Evolutionary conservation across 2,888 invertebrate species (phyloP), one percentile per base, ranked within the genome.

Genomic region (Chrysomela aeneicollis): DNA sequence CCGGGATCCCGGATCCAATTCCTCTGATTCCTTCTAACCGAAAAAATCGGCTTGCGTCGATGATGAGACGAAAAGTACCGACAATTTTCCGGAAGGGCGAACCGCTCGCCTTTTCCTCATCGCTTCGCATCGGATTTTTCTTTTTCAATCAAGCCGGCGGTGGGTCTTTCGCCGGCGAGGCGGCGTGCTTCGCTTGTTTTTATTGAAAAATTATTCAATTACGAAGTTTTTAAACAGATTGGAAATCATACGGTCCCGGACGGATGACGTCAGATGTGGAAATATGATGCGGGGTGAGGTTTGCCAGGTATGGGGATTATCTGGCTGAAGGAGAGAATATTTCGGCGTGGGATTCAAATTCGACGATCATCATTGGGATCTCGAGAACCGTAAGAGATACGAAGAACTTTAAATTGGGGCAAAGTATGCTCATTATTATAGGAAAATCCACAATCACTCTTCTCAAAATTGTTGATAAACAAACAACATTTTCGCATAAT

Each of bases 201-300:
- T 82, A 81, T 82, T 81, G 81, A 81, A 82, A 81, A 82, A 82
- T 82, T 82, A 82, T 81, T 82, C 81, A 82, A 81, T 81, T 82
- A 81, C 80, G 80, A 81, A 81, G 80, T 81, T 81, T 81, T 80
- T 77, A 81, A 81, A 81, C 81, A 81, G 81, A 81, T 81, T 81
- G 81, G 78, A 81, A 81, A 81, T 81, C 80, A 79, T 76, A 76
- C 79, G 80, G 76, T 80, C 77, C 77, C 19, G 42, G 42, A 42
- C 57, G 57, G 46, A 46, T 57, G 57, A 57, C 46, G 57, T 42
- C 46, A 46, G 46, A 57, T 78, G 69, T 76, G 75, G 72, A 37
- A 42, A 4, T 42, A 42, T 42, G 9, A 42, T 15, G 4, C 2
- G 4, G 42, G 42, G 42, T 8, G 15, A n/a, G 42, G 4, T 42